These are phyloP conservation scores for Rhea pennata DNA, from an alignment of 2,113 vertebrate species.

Conservation along the genomic window DNA sequence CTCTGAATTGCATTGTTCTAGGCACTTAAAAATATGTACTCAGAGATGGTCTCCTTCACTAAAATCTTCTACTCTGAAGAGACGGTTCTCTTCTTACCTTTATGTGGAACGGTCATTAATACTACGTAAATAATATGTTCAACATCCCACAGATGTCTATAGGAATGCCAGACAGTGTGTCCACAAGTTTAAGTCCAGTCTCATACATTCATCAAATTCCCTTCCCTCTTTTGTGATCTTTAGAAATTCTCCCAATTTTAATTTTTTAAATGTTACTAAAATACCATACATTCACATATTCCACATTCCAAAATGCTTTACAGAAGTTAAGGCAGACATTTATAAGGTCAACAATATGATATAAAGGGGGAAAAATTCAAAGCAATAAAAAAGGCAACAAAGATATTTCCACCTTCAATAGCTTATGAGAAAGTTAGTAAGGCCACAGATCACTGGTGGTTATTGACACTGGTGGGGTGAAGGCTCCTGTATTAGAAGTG, in stretches of 20 bases:
- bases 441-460: neutral
- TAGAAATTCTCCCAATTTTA: neutral
- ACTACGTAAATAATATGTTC: neutral
- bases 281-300: neutral
- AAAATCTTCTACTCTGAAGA: neutral
- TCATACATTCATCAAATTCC: neutral
- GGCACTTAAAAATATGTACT: neutral
- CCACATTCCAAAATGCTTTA: neutral
- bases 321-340: neutral
- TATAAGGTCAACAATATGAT: neutral
- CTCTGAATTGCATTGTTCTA: neutral
- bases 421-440: neutral
- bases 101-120: neutral
- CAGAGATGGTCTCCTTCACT: neutral
- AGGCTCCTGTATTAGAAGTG: neutral
- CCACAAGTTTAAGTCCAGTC: neutral
- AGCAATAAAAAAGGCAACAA: neutral
- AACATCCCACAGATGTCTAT: neutral
- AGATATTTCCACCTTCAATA: neutral
- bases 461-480: neutral
- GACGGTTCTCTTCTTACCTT: neutral
- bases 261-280: neutral
- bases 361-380: neutral
- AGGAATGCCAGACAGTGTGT: neutral
- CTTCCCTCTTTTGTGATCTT: neutral